Evolutionary conservation across 2,113 vertebrate genomes (phyloP).

Genomic region (Cyanoderma ruficeps): DNA sequence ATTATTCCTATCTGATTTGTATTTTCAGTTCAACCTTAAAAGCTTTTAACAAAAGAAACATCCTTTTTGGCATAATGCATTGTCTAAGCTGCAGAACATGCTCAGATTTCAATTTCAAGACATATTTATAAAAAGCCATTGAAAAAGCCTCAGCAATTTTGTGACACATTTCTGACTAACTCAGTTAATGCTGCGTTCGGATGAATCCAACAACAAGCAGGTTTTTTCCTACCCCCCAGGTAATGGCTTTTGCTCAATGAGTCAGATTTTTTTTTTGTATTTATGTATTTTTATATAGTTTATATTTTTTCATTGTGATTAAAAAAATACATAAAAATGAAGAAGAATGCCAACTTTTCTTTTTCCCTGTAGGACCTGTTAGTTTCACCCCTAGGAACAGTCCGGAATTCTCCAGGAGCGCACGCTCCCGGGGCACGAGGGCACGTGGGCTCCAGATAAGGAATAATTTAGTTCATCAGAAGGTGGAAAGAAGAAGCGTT

Average conservation of each 20-base stretch:
- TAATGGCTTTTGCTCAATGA: not conserved
- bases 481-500: not conserved
- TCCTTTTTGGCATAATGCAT: slow-evolving; percentile 30
- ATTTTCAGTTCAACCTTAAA: slow-evolving; percentile 32
- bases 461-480: not conserved
- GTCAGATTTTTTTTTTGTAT: fast-evolving
- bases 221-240: not conserved
- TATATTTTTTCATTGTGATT: not conserved
- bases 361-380: not conserved
- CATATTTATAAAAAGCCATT: slow-evolving; percentile 7
- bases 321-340: not conserved
- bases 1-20: slow-evolving; percentile 14
- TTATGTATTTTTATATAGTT: not conserved
- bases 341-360: not conserved
- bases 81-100: not conserved
- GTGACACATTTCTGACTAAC: not conserved
- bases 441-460: not conserved
- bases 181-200: not conserved
- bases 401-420: not conserved
- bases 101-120: slow-evolving; percentile 42
- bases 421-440: not conserved
- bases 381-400: not conserved
- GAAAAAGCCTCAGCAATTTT: not conserved
- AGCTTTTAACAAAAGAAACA: slow-evolving; percentile 48
- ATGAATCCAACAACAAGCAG: not conserved